Evolutionary conservation across 2,888 invertebrate species (phyloP).

Genomic region (Troides oblongomaculatus): DNA sequence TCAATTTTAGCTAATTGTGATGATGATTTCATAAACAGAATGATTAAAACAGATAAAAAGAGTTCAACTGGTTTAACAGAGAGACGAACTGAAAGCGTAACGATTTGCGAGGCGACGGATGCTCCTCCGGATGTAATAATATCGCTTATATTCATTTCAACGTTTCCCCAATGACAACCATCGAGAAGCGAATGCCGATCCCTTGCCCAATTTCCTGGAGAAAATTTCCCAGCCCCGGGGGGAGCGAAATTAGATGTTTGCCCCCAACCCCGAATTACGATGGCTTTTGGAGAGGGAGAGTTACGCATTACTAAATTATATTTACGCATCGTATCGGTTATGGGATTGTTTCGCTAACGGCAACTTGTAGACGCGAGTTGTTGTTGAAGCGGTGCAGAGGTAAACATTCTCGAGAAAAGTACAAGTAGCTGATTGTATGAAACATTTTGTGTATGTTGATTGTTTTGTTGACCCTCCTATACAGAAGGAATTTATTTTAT

Average conservation of each 20-base stretch:
- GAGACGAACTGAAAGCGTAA: background rate
- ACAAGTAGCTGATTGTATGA: background rate
- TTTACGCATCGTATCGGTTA: slow-evolving; percentile 16
- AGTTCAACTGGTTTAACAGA: background rate
- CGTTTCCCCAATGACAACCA: slow-evolving; percentile 10
- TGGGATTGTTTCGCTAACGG: background rate
- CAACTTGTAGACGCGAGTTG: background rate
- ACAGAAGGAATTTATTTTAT: too few species aligned
- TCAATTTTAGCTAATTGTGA: too few species aligned
- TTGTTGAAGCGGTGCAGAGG: background rate
- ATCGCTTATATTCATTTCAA: slow-evolving; percentile 3
- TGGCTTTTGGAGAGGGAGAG: slow-evolving; percentile 17
- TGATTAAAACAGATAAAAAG: too few species aligned
- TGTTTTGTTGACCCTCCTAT: too few species aligned
- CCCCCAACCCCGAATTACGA: slow-evolving; percentile 15
- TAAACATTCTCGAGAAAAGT: background rate
- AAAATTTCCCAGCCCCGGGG: slow-evolving; percentile 18
- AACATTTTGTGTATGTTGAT: too few species aligned
- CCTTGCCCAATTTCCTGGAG: slow-evolving; percentile 27
- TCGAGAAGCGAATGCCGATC: slow-evolving; percentile 20
- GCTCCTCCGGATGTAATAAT: background rate
- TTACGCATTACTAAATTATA: slow-evolving; percentile 20
- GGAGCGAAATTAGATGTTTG: slow-evolving; percentile 28
- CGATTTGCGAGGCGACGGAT: background rate
- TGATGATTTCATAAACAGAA: too few species aligned